Evolutionary conservation across 2,113 vertebrate species (phyloP).

Genomic region (Neogobius melanostomus): DNA sequence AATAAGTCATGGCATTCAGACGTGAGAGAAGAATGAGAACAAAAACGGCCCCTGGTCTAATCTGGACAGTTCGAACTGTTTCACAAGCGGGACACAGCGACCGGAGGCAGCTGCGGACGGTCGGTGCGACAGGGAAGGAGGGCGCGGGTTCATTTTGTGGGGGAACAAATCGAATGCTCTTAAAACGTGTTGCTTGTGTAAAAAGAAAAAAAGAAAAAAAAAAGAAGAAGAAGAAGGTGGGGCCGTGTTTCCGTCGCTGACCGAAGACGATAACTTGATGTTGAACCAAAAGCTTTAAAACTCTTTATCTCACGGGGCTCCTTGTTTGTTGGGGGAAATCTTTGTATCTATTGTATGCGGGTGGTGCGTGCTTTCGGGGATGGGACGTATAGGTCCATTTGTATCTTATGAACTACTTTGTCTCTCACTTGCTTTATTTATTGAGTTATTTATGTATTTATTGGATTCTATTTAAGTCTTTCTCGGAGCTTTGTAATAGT

Average conservation of each 20-base stretch:
- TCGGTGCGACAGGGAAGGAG: constrained; percentile 13
- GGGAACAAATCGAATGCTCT: constrained; percentile 64
- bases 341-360: constrained; percentile 76
- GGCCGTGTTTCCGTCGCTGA: constrained; percentile 57
- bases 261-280: constrained; percentile 79
- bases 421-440: constrained; percentile 70
- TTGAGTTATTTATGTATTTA: constrained; percentile 79
- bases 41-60: constrained; percentile 24
- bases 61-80: constrained; percentile 8
- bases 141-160: constrained; percentile 66
- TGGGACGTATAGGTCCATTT: constrained; percentile 54
- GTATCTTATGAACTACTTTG: constrained; percentile 67
- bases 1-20: too few relatives aligned
- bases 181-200: constrained; percentile 71
- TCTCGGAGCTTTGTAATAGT: constrained; percentile 64
- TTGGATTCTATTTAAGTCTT: constrained; percentile 72
- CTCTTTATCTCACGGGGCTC: constrained; percentile 71
- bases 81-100: constrained; percentile 20
- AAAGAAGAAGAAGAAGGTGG: constrained; percentile 47
- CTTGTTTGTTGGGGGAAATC: constrained; percentile 62
- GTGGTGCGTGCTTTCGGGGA: constrained; percentile 55
- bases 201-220: background rate
- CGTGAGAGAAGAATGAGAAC: background rate
- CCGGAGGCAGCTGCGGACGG: constrained; percentile 39
- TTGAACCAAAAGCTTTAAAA: constrained; percentile 86